Conservation (phyloP, 2,888 invertebrate species). For the Lithodes maja region DNA sequence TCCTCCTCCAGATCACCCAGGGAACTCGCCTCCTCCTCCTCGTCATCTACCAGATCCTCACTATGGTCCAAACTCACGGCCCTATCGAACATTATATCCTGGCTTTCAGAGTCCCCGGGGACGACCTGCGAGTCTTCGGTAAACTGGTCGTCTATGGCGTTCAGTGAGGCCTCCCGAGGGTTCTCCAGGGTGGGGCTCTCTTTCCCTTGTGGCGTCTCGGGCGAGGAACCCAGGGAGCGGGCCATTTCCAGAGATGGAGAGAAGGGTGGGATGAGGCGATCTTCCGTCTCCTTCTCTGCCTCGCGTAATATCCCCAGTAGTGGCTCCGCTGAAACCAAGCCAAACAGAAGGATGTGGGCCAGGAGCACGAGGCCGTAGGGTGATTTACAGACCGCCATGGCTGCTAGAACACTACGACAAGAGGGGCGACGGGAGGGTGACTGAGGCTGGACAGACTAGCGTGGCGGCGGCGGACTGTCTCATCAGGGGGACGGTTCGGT, state of each 20-base stretch:
- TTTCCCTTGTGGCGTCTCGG: constrained; percentile 41
- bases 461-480: constrained; percentile 1
- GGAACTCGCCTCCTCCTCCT: constrained; percentile 13
- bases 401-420: neutral
- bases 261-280: constrained; percentile 44
- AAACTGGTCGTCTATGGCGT: neutral
- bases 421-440: neutral
- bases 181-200: constrained; percentile 15
- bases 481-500: neutral
- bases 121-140: neutral
- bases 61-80: constrained; percentile 27
- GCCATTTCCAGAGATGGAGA: constrained; percentile 50
- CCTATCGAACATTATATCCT: constrained; percentile 24
- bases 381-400: constrained; percentile 23
- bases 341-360: neutral
- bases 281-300: neutral
- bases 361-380: constrained; percentile 21
- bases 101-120: constrained; percentile 6
- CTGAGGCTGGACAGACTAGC: constrained; percentile 1
- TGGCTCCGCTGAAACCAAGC: constrained; percentile 14
- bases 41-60: constrained; percentile 14
- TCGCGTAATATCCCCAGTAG: neutral
- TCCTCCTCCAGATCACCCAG: constrained; percentile 26
- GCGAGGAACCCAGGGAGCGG: constrained; percentile 46
- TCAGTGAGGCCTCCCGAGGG: neutral